A percentile compares a stretch with the other conserved stretches of the same genome.
phyloP scores from a whole-genome alignment of 2,113 vertebrate species.

The Ivindomyrus marchei region DNA sequence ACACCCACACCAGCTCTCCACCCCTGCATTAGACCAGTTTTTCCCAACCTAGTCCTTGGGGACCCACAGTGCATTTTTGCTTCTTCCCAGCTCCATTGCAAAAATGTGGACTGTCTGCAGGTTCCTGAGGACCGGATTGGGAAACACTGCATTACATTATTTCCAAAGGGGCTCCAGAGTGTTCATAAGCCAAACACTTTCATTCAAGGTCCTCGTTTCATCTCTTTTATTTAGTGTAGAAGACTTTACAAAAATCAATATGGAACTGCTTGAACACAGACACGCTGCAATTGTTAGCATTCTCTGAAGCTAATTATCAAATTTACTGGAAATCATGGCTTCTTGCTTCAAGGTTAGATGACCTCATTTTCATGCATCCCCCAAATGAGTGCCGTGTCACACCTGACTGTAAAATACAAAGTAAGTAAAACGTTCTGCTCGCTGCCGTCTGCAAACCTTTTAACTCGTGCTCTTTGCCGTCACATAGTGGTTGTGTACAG shows the following conservation, averaged over 20 bases:
- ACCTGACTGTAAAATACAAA: not conserved
- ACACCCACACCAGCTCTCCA: too few species aligned
- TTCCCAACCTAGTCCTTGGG: not conserved
- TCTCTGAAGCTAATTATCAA: conserved; percentile 1
- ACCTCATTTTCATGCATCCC: not conserved
- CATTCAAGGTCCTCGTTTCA: not conserved
- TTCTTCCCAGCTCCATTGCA: not conserved
- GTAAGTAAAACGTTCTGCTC: not conserved
- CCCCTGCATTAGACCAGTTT: not conserved
- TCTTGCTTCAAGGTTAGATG: not conserved
- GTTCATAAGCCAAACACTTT: not conserved
- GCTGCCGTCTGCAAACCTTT: not conserved
- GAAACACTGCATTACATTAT: not conserved
- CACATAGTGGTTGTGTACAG: not conserved
- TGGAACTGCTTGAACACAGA: not conserved
- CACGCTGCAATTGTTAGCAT: not conserved
- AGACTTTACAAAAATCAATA: conserved; percentile 7
- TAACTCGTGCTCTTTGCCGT: not conserved
- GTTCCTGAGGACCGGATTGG: not conserved
- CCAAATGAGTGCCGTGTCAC: not conserved
- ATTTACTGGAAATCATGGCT: not conserved
- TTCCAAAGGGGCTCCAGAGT: not conserved
- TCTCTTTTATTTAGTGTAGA: not conserved
- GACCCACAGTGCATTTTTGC: not conserved
- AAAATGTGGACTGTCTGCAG: not conserved